Evolutionary conservation across 1,140 invertebrate genomes (phyloP).

Genomic region (Lithobius niger): DNA sequence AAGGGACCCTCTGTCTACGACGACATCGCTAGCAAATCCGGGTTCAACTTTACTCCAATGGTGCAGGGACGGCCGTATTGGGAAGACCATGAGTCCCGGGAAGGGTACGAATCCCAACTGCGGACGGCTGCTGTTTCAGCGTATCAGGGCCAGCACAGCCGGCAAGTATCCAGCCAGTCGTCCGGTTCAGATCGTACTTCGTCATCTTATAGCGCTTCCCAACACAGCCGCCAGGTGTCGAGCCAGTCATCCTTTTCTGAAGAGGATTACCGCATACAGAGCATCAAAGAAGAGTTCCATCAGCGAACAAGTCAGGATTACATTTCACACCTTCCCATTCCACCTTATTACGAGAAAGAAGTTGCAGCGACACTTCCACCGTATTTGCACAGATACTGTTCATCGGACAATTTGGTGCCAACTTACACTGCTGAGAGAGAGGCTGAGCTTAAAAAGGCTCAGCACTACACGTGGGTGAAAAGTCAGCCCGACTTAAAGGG

Average conservation of each 20-base stretch:
- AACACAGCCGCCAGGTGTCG: constrained; percentile 11
- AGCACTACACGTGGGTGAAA: neutral
- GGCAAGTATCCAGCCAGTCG: constrained; percentile 10
- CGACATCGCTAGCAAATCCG: constrained; percentile 17
- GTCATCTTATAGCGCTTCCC: neutral
- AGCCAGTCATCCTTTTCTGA: constrained; percentile 7
- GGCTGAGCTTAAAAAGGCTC: neutral
- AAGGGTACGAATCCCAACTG: neutral
- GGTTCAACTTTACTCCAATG: constrained; percentile 17
- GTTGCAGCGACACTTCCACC: neutral
- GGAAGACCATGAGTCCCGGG: constrained; percentile 6
- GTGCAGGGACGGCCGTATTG: constrained; percentile 15
- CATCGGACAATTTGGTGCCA: neutral
- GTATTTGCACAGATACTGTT: neutral
- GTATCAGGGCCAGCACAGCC: neutral
- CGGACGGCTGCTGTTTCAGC: neutral
- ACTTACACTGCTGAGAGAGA: neutral
- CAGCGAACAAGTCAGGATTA: neutral
- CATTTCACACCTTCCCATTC: neutral
- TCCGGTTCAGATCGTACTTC: constrained; percentile 7
- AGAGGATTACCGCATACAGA: constrained; percentile 7
- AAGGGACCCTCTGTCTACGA: constrained; percentile 20
- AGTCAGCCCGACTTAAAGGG: neutral
- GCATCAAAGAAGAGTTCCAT: constrained; percentile 5
- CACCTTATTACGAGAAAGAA: neutral